Percentiles rank a stretch among this genome's conserved stretches.
These are phyloP conservation scores for Ranitomeya variabilis DNA, from an alignment of 2,113 vertebrate species.

Conservation along the genomic window DNA sequence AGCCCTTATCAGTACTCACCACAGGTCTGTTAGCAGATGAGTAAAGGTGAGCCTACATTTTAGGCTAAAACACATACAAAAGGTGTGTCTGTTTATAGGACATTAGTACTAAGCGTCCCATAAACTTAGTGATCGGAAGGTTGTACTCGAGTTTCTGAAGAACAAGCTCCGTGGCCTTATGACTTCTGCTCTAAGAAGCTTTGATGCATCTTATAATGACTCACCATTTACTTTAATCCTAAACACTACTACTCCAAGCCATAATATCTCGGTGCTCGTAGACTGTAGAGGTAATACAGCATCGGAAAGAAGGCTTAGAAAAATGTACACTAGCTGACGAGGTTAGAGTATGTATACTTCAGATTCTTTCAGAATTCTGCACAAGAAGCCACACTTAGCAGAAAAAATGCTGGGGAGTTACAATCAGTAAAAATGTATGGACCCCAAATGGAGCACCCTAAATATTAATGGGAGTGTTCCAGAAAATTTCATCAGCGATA, in stretches of 20 bases:
- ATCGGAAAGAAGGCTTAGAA: no score
- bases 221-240: not conserved
- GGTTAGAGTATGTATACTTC: no score
- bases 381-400: no score
- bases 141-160: not conserved
- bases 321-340: no score
- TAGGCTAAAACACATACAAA: not conserved
- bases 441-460: no score
- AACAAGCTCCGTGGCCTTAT: not conserved
- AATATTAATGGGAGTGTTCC: no score
- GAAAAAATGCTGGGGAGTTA: no score
- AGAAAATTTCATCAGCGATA: no score
- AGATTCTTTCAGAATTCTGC: no score
- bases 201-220: not conserved
- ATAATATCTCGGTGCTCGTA: no score
- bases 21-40: not conserved
- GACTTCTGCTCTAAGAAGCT: not conserved
- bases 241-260: not conserved
- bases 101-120: not conserved
- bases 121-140: not conserved
- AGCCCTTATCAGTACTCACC: not conserved
- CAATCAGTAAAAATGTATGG: no score
- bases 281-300: no score
- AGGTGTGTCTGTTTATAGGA: constrained; percentile 9
- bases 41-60: not conserved